Evolutionary conservation across 2,113 vertebrate genomes (phyloP).

Genomic region (Dascyllus trimaculatus): DNA sequence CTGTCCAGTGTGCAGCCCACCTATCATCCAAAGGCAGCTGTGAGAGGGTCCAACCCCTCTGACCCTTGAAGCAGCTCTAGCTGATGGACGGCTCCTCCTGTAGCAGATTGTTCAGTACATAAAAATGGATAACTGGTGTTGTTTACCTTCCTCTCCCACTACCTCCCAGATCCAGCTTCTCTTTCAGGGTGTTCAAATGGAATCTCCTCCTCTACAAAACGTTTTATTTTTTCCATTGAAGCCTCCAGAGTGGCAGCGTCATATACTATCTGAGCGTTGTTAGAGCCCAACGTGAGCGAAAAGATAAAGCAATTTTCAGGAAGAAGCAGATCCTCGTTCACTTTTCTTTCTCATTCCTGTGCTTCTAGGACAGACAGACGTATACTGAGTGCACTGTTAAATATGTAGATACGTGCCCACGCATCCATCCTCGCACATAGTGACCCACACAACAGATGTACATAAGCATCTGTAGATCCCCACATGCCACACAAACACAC

Average conservation of each 20-base stretch:
- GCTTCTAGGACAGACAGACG: slow-evolving; percentile 7
- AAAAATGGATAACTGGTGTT: slow-evolving; percentile 1
- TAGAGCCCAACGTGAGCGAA: too few species aligned
- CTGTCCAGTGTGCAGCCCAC: too few species aligned
- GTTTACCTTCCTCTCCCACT: slow-evolving; percentile 10
- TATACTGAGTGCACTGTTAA: slow-evolving; percentile 23
- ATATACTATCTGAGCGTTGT: slow-evolving; percentile 1
- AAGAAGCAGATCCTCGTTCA: background rate
- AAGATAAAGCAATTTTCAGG: background rate
- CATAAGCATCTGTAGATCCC: background rate
- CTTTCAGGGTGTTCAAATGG: slow-evolving; percentile 25
- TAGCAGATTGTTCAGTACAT: background rate
- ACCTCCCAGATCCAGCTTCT: slow-evolving; percentile 1
- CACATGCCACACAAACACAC: background rate
- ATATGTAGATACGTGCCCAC: slow-evolving; percentile 44
- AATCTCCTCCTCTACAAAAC: slow-evolving; percentile 21
- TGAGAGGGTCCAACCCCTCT: too few species aligned
- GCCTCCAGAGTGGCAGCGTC: background rate
- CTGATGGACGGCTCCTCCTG: too few species aligned
- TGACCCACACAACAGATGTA: slow-evolving; percentile 23
- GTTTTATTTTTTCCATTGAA: slow-evolving; percentile 10
- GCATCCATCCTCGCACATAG: slow-evolving; percentile 25
- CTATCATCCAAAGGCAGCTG: too few species aligned
- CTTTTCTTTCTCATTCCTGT: background rate
- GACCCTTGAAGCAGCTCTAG: too few species aligned